These are phyloP conservation scores for Euwallacea fornicatus DNA, from an alignment of 1,140 invertebrate genomes.

Conservation along the genomic window DNA sequence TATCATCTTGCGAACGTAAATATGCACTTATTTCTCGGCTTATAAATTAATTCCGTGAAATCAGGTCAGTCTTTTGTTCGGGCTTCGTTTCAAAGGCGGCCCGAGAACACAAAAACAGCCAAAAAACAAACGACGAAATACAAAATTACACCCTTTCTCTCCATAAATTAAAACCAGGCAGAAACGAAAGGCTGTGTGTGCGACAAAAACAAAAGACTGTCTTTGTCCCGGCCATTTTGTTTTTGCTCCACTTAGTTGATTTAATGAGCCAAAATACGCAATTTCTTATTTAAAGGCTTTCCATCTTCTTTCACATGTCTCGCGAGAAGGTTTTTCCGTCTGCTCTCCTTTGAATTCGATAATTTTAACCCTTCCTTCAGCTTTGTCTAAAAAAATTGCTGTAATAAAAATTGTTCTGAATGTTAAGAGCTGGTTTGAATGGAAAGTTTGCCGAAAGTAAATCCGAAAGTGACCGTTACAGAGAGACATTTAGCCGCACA, in stretches of 20 bases:
- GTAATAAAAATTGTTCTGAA: too few species aligned
- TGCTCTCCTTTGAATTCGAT: too few species aligned
- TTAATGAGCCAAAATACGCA: conserved; percentile 40
- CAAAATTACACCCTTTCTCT: conserved; percentile 31
- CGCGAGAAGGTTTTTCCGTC: too few species aligned
- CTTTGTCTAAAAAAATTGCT: too few species aligned
- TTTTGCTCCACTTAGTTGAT: conserved; percentile 44
- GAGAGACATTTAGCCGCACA: not conserved
- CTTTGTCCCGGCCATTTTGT: conserved; percentile 50
- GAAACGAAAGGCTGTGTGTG: conserved; percentile 36
- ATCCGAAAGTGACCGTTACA: conserved; percentile 17
- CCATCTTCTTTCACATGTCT: not conserved
- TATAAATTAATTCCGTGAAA: conserved; percentile 4
- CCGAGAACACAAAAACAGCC: conserved; percentile 13
- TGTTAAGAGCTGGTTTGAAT: not conserved
- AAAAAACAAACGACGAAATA: conserved; percentile 30
- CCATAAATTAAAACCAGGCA: conserved; percentile 21
- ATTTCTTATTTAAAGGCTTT: conserved; percentile 25
- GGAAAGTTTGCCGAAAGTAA: not conserved
- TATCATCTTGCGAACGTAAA: too few species aligned
- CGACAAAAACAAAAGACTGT: conserved; percentile 49
- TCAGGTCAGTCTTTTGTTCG: conserved; percentile 14
- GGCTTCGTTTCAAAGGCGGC: conserved; percentile 2
- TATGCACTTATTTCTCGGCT: too few species aligned
- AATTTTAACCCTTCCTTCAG: too few species aligned